phyloP scores from a whole-genome alignment of 2,113 vertebrate species.

The Acanthisitta chloris region DNA sequence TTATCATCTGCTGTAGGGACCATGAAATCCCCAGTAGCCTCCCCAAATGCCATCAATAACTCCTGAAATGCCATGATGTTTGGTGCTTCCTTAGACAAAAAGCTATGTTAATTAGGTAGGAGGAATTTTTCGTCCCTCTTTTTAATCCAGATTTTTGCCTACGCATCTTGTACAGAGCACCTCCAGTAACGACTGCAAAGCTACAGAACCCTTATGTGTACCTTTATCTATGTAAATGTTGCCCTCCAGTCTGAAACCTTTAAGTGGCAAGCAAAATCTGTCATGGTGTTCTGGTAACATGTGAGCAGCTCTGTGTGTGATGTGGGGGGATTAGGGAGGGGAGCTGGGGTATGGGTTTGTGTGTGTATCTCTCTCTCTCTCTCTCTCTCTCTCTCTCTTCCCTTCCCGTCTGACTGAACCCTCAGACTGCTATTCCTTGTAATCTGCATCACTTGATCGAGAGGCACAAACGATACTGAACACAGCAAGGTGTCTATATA shows the following conservation, averaged over 20 bases:
- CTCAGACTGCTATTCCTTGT: constrained; percentile 57
- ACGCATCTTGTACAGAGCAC: not conserved
- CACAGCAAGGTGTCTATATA: constrained; percentile 55
- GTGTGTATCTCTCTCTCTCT: too few relatives aligned
- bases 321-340: not conserved
- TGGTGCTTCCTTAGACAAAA: constrained; percentile 71
- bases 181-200: constrained; percentile 34
- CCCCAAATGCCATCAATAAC: constrained; percentile 76
- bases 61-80: constrained; percentile 75
- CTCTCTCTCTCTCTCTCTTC: not conserved
- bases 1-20: constrained; percentile 71
- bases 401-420: constrained; percentile 35
- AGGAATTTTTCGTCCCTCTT: constrained; percentile 36
- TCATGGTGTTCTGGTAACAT: constrained; percentile 39
- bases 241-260: constrained; percentile 29
- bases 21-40: constrained; percentile 71
- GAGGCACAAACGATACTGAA: constrained; percentile 57
- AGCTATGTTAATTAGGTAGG: constrained; percentile 71
- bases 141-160: constrained; percentile 55
- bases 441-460: constrained; percentile 69
- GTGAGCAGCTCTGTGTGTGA: constrained; percentile 9
- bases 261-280: constrained; percentile 57
- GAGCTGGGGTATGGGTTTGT: not conserved
- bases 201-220: not conserved
- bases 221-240: constrained; percentile 62